Percentiles rank a stretch among this genome's conserved stretches.
These are phyloP conservation scores for Xenus cinereus DNA, from an alignment of 2,113 vertebrate species.

Conservation along the genomic window DNA sequence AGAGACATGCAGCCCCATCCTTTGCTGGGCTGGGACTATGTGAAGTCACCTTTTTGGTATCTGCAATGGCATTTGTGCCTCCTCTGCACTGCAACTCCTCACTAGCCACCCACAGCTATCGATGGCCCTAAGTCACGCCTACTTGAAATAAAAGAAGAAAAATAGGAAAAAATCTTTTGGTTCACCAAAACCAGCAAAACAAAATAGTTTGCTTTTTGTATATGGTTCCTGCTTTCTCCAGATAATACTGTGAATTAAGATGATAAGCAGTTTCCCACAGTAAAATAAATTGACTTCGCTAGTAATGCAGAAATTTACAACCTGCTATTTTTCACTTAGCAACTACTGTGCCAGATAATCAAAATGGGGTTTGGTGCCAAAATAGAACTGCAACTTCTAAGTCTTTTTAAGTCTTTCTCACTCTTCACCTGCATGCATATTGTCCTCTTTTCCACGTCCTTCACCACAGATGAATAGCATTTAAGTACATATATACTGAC, in stretches of 20 bases:
- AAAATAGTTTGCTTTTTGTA: background rate
- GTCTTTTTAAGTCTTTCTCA: background rate
- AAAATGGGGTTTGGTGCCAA: background rate
- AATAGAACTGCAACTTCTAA: background rate
- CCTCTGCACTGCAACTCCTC: background rate
- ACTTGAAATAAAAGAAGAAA: background rate
- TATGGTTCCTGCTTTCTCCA: background rate
- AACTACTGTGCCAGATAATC: background rate
- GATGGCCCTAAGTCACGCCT: background rate
- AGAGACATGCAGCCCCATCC: background rate
- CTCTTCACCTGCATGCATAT: background rate
- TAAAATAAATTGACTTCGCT: background rate
- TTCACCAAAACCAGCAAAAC: background rate
- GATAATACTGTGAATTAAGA: background rate
- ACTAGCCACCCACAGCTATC: background rate
- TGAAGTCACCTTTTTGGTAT: background rate
- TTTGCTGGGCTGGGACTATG: background rate
- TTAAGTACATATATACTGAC: fast-evolving
- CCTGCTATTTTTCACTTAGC: background rate
- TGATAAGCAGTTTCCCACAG: background rate
- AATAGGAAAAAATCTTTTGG: background rate
- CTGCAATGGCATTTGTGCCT: background rate
- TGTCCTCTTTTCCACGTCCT: background rate
- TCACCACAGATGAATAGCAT: background rate
- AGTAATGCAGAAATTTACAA: background rate